Evolutionary conservation across 2,113 vertebrate species (phyloP).

Genomic region (Corythaixoides concolor): DNA sequence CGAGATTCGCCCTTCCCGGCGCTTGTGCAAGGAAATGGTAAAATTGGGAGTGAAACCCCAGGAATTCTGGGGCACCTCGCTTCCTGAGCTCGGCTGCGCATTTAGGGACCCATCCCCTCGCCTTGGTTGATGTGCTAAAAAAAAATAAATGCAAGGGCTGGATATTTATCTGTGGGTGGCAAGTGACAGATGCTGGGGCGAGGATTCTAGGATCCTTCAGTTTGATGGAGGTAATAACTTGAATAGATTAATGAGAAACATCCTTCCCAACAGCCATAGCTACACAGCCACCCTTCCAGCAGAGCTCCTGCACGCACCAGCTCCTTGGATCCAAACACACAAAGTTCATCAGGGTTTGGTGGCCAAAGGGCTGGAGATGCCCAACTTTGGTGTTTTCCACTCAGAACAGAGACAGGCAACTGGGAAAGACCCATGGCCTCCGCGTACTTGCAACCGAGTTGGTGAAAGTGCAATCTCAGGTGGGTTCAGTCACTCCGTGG

Average conservation of each 20-base stretch:
- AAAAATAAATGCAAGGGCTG: background rate
- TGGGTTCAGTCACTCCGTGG: rapidly evolving
- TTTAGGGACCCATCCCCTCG: background rate
- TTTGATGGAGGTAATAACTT: conserved; percentile 34
- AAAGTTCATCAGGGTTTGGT: background rate
- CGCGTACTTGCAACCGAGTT: background rate
- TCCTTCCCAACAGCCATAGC: background rate
- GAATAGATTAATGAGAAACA: background rate
- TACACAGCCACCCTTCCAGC: background rate
- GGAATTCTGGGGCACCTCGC: background rate
- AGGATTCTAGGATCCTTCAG: background rate
- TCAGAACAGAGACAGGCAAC: background rate
- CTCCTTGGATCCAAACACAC: background rate
- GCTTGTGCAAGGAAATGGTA: background rate
- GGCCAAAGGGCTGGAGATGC: background rate
- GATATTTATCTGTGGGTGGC: conserved; percentile 45
- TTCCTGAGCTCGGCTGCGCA: background rate
- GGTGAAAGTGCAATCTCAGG: background rate
- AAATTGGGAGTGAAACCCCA: rapidly evolving
- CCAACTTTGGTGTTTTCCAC: background rate
- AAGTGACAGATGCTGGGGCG: conserved; percentile 31
- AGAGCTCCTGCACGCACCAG: background rate
- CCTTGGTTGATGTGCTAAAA: background rate
- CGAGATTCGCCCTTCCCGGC: background rate
- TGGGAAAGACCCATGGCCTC: background rate